These are phyloP conservation scores for Euproctis similis DNA, from an alignment of 2,888 invertebrate species.

Conservation along the genomic window DNA sequence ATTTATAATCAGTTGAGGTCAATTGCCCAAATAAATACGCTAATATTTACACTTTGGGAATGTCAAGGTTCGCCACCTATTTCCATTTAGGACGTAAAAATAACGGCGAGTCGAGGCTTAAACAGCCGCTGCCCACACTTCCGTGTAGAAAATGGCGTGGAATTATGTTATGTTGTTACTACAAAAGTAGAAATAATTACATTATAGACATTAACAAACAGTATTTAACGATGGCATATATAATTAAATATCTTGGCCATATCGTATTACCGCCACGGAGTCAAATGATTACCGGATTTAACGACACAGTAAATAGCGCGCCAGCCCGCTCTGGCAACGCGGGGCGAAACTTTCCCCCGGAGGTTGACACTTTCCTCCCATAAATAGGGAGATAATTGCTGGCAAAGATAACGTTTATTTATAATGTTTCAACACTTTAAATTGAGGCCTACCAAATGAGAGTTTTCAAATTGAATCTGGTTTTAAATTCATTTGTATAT, in stretches of 20 bases:
- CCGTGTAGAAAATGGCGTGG: too few relatives aligned
- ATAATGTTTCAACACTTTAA: slow-evolving; percentile 37
- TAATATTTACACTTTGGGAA: too few relatives aligned
- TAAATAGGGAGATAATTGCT: slow-evolving; percentile 57
- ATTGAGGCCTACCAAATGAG: slow-evolving; percentile 19
- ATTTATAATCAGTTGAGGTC: too few relatives aligned
- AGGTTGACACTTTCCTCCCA: slow-evolving; percentile 49
- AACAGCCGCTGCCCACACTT: too few relatives aligned
- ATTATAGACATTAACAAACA: slow-evolving; percentile 9
- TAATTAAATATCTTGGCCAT: slow-evolving; percentile 23
- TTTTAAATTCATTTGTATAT: too few relatives aligned
- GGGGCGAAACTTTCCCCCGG: slow-evolving; percentile 32
- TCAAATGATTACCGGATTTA: slow-evolving; percentile 42
- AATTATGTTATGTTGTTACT: too few relatives aligned
- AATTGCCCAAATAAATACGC: too few relatives aligned
- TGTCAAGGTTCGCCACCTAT: too few relatives aligned
- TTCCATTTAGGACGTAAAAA: too few relatives aligned
- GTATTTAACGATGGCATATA: slow-evolving; percentile 15
- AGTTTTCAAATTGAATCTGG: too few relatives aligned
- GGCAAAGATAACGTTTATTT: slow-evolving; percentile 50
- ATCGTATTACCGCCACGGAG: slow-evolving; percentile 31
- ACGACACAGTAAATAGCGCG: slow-evolving; percentile 31
- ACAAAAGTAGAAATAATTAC: slow-evolving; percentile 1
- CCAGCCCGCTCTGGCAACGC: slow-evolving; percentile 16
- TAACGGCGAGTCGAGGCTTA: too few relatives aligned